Percentiles rank a stretch among this genome's conserved stretches.
These are phyloP conservation scores for Bicyclus anynana DNA, from an alignment of 1,140 invertebrate species.

Conservation along the genomic window DNA sequence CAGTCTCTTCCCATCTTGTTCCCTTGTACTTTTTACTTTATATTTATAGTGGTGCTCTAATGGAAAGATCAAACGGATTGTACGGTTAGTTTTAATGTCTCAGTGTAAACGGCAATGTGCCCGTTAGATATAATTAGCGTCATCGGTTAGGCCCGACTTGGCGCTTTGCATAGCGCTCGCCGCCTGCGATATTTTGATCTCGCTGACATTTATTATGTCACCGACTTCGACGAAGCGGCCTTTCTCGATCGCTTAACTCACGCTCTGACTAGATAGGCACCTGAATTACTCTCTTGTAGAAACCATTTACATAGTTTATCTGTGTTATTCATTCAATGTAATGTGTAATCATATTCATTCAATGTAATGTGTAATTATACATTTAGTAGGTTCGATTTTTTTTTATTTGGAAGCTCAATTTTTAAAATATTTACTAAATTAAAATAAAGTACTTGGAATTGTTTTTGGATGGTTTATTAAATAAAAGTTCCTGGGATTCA, in stretches of 20 bases:
- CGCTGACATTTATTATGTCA: constrained; percentile 67
- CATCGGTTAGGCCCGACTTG: constrained; percentile 42
- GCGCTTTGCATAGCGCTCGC: constrained; percentile 37
- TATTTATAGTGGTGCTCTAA: constrained; percentile 70
- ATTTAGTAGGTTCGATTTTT: too few relatives aligned
- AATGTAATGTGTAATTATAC: too few relatives aligned
- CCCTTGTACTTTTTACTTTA: constrained; percentile 54
- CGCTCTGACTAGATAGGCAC: not conserved
- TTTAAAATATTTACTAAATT: too few relatives aligned
- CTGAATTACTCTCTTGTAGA: not conserved
- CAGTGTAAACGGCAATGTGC: constrained; percentile 59
- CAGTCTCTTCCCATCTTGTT: too few relatives aligned
- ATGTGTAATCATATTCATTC: too few relatives aligned
- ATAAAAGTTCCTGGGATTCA: too few relatives aligned
- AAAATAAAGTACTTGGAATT: too few relatives aligned
- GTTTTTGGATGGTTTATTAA: too few relatives aligned
- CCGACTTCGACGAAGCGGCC: constrained; percentile 20
- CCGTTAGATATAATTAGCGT: constrained; percentile 70
- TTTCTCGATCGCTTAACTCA: constrained; percentile 8
- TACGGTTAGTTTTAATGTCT: constrained; percentile 75
- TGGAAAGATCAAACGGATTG: constrained; percentile 73
- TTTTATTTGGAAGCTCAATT: too few relatives aligned
- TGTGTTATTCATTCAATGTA: too few relatives aligned
- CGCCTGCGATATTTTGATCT: constrained; percentile 57
- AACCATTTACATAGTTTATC: not conserved